These are phyloP conservation scores for Scrobipalpa atriplicella DNA, from an alignment of 2,888 invertebrate genomes.

Conservation along the genomic window DNA sequence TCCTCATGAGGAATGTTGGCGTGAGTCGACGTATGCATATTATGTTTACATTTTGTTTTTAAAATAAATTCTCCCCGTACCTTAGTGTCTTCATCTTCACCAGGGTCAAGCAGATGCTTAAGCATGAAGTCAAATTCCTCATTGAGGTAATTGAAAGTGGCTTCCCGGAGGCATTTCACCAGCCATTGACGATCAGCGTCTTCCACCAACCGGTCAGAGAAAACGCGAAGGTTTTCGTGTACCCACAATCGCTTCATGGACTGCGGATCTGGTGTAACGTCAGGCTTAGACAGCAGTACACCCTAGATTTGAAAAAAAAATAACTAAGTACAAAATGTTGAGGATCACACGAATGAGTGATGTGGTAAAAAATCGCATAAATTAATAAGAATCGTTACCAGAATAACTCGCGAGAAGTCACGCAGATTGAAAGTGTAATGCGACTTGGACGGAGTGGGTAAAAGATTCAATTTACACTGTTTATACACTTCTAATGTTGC, in stretches of 20 bases:
- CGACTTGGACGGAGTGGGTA: conserved; percentile 96
- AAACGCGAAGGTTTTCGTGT: conserved; percentile 96
- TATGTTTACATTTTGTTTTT: not conserved
- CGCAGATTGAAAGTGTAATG: conserved; percentile 97
- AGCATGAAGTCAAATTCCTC: conserved; percentile 88
- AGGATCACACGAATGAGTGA: not conserved
- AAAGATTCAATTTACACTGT: conserved; percentile 88
- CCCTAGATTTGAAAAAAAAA: conserved; percentile 82
- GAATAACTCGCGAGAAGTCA: conserved; percentile 96
- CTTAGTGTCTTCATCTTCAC: conserved; percentile 39
- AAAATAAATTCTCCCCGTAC: not conserved
- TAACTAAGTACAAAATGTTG: not conserved
- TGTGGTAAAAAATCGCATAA: no score
- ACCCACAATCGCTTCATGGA: conserved; percentile 97
- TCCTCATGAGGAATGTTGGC: no score
- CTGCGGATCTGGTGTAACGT: conserved; percentile 92
- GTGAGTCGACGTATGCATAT: not conserved
- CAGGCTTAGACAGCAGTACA: conserved; percentile 94
- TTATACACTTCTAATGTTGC: conserved; percentile 95
- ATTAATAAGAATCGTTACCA: conserved; percentile 72
- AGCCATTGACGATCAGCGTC: conserved; percentile 93
- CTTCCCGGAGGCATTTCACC: conserved; percentile 85
- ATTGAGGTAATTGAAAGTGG: conserved; percentile 83
- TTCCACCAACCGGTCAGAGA: conserved; percentile 95
- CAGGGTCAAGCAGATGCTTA: conserved; percentile 77